These are phyloP conservation scores for Osedax frankpressi DNA, from an alignment of 2,888 invertebrate genomes.

Conservation along the genomic window DNA sequence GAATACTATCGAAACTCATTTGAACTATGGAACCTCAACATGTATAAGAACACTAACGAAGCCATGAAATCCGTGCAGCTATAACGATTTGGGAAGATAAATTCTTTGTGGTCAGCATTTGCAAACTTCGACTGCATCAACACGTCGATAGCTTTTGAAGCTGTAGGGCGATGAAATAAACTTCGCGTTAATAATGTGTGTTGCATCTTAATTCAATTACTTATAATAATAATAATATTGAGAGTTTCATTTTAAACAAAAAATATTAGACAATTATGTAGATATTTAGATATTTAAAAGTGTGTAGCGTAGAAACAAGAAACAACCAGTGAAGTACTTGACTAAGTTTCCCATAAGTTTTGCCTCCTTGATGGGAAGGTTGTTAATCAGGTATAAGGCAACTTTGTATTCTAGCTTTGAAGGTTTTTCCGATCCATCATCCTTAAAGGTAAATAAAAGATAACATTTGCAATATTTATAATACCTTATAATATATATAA, in stretches of 20 bases:
- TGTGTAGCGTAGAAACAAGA: too few relatives aligned
- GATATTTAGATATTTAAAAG: not conserved
- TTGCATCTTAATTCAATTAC: too few relatives aligned
- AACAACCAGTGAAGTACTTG: conserved; percentile 79
- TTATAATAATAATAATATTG: too few relatives aligned
- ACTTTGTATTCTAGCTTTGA: conserved; percentile 79
- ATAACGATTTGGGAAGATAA: conserved; percentile 67
- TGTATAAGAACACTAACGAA: not conserved
- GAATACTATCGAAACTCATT: not conserved
- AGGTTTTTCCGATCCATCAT: too few relatives aligned
- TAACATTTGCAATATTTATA: too few relatives aligned
- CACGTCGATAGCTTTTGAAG: conserved; percentile 72
- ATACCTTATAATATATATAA: too few relatives aligned
- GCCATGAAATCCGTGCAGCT: conserved; percentile 60
- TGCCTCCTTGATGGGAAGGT: conserved; percentile 84
- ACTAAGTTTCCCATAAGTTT: conserved; percentile 91
- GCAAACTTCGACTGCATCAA: conserved; percentile 79
- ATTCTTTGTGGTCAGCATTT: conserved; percentile 52
- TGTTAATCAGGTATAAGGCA: conserved; percentile 84
- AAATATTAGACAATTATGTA: too few relatives aligned
- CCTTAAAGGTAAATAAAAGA: too few relatives aligned
- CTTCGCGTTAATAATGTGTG: not conserved
- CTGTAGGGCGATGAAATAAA: too few relatives aligned
- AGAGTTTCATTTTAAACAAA: too few relatives aligned
- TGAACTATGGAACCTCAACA: not conserved